A percentile compares a stretch with the other conserved stretches of the same genome.
phyloP scores from a whole-genome alignment of 1,140 invertebrate species.

The Tetramorium alpestre region DNA sequence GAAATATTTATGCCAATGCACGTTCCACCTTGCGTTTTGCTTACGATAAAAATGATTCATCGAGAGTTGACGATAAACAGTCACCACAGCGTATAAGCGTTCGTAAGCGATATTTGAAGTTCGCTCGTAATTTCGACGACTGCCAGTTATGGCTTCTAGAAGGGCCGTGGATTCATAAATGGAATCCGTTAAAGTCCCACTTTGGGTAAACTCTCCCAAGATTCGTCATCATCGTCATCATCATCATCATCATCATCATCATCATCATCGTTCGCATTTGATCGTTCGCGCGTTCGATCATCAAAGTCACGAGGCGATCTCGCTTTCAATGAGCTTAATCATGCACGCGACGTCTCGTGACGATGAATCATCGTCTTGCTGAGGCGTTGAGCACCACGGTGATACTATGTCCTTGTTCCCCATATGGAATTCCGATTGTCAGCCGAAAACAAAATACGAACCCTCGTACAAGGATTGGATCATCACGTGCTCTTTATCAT shows the following conservation, averaged over 20 bases:
- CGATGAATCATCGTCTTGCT: slow-evolving; percentile 63
- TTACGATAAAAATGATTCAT: slow-evolving; percentile 45
- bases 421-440: slow-evolving; percentile 19
- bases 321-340: slow-evolving; percentile 70
- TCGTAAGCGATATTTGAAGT: background rate
- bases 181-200: background rate
- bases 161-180: background rate
- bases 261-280: background rate
- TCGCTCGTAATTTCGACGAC: background rate
- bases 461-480: background rate
- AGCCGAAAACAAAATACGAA: background rate
- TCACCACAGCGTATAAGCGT: background rate
- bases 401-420: slow-evolving; percentile 31
- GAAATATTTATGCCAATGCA: background rate
- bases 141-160: background rate
- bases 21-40: background rate
- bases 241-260: background rate
- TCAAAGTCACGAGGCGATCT: slow-evolving; percentile 53
- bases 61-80: slow-evolving; percentile 43
- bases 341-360: slow-evolving; percentile 67
- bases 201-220: background rate
- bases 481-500: background rate
- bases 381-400: slow-evolving; percentile 1
- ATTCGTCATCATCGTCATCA: background rate
- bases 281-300: slow-evolving; percentile 13